A percentile compares a stretch with the other conserved stretches of the same genome.
Evolutionary conservation across 2,888 invertebrate species (phyloP).

Genomic region (Drosophila demipolita): DNA sequence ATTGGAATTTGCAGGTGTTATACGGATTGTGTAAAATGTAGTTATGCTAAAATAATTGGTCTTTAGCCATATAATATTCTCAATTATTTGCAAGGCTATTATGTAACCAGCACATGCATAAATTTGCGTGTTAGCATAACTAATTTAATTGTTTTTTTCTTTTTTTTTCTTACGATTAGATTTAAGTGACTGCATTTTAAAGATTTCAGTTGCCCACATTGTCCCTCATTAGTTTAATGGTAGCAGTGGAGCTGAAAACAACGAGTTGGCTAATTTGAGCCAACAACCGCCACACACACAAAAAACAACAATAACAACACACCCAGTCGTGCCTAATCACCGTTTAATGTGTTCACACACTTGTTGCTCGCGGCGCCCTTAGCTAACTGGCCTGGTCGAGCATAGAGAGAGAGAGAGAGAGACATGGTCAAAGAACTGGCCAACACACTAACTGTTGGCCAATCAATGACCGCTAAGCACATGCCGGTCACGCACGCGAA

Average conservation of each 20-base stretch:
- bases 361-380: conserved; percentile 77
- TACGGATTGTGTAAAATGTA: not conserved
- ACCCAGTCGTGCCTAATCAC: conserved; percentile 63
- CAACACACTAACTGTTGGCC: conserved; percentile 41
- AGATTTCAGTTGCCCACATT: conserved; percentile 55
- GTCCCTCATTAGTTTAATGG: conserved; percentile 50
- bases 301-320: conserved; percentile 17
- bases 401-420: conserved; percentile 56
- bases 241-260: conserved; percentile 44
- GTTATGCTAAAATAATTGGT: not conserved
- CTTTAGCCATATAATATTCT: not conserved
- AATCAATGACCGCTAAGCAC: conserved; percentile 78
- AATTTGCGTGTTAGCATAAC: not conserved
- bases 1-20: not conserved
- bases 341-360: conserved; percentile 78
- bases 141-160: conserved; percentile 12
- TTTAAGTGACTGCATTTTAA: conserved; percentile 19
- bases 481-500: conserved; percentile 83
- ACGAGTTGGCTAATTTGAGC: conserved; percentile 32
- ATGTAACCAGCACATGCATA: not conserved
- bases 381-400: conserved; percentile 39
- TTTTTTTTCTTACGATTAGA: conserved; percentile 4
- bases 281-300: conserved; percentile 16
- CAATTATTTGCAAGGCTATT: not conserved
- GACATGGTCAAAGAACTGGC: conserved; percentile 55